Base-by-base conservation (phyloP, 2,113 vertebrate species). In the Zosterops hypoxanthus region DNA sequence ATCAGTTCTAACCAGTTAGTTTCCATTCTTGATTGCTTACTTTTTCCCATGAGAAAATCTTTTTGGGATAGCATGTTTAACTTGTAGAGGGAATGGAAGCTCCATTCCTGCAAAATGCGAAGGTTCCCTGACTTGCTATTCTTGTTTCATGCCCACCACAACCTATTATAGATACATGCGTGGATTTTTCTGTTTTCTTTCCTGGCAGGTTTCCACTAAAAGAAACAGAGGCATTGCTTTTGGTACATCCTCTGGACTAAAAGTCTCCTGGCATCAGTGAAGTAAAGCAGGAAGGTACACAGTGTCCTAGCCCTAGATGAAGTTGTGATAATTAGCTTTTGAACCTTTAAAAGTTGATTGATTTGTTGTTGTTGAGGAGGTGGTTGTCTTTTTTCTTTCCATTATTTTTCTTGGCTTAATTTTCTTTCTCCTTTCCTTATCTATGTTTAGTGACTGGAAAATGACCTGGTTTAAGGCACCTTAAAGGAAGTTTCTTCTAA, bases 181-280 rank as follows among this genome's bases (percentile, higher is more conserved):
- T 52, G 44, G 18, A 6, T 23, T 60, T 89, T 88, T 77, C 59
- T 88, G 6, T 44, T 89, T 70, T 75, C 42, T 82, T 87, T 41
- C 52, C 39, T 88, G 91, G 78, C 53, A 52, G 29, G 19, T 79
- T 85, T 85, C 65, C 70, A 70, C 88, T 98, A 36, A 94, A 87
- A 76, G 59, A 90, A 23, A 18, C 84, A 7, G 94, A 98, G 55
- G 71, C 86, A 1, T 97, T 93, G 31, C 97, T 97, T 86, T 42
- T 99, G 95, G 97, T 99, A 77, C 97, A 98, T 95, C 98, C 97
- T 96, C 64, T 71, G 72, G 46, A 59, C 50, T 77, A 29, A 72
- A 98, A 99, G 41, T 90, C 96, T 31, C 57, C 92, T 99, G 98
- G 97, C 73, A 29, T 95, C 91, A 33, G 97, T 97, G 82, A 91